Evolutionary conservation across 2,888 invertebrate genomes (phyloP), one percentile per base, ranked within the genome.

Genomic region (Orthosia gothica): DNA sequence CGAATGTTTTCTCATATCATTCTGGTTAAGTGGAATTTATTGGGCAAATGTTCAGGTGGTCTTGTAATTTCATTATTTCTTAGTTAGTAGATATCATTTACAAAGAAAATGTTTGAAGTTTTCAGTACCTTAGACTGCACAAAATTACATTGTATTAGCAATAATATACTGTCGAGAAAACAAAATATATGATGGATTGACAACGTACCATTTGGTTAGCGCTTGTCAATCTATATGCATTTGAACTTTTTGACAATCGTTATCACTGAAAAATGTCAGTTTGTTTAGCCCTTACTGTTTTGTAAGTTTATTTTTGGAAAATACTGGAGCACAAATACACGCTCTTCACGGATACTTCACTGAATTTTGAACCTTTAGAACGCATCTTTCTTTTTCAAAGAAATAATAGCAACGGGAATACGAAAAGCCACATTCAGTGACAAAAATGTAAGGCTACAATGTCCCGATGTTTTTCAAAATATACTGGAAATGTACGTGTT

Each of bases 1-100:
- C 92, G 91, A 93, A 92, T 59, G 67, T 73, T 91, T 89, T 93
- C 90, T 95, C 94, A 95, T 95, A 95, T 94, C 93, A 93, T 92
- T 91, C 86, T 86, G 77, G 75, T 90, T 89, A 89, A 88, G 87
- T 83, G 82, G 67, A 59, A 40, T 83, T 79, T 79, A 62, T 78
- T 74, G 57, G 0, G 32, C 32, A 32, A 32, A 32, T 32, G 32
- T 32, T 74, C 59, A 23, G 45, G 57, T 74, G 50, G 63, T 76
- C 69, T 73, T 77, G 75, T 78, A 67, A 59, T 57, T 0, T 59
- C 62, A 23, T 74, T 32, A 55, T 32, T 69, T 67, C 3, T 49
- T 67, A 58, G 18, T 32, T 32, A 32, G 32, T 32, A 32, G 32
- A 32, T 67, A 57, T 59, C 40, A 49, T 26, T n/a, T 45, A 12